These are phyloP conservation scores for Cylindroiulus punctatus DNA, from an alignment of 2,888 invertebrate species.

Conservation along the genomic window DNA sequence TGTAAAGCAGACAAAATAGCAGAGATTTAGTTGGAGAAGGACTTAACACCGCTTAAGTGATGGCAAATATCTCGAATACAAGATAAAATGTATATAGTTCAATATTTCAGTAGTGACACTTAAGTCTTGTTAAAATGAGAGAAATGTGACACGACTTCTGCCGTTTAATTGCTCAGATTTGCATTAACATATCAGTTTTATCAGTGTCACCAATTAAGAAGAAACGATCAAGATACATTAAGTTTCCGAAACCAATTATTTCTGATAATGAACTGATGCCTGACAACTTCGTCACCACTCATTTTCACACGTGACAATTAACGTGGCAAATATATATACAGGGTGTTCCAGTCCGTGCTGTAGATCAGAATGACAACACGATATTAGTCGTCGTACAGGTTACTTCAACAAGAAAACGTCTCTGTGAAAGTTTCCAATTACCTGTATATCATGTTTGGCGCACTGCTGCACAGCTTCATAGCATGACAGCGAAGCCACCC, in stretches of 20 bases:
- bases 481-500: too few species aligned
- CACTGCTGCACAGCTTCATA: too few species aligned
- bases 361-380: too few species aligned
- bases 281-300: background rate
- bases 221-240: background rate
- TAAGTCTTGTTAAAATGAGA: background rate
- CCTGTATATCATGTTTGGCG: too few species aligned
- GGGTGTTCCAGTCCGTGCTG: too few species aligned
- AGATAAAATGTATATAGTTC: background rate
- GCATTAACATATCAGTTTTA: background rate
- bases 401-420: too few species aligned
- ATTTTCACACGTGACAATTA: too few species aligned
- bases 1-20: background rate
- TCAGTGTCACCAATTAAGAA: background rate
- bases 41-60: background rate
- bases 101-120: background rate
- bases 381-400: too few species aligned
- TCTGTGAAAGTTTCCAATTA: too few species aligned
- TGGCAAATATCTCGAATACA: slow-evolving; percentile 4
- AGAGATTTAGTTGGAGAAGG: background rate
- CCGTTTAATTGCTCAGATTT: background rate
- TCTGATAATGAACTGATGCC: background rate
- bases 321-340: too few species aligned
- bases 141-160: background rate
- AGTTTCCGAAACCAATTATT: background rate